Evolutionary conservation across 2,888 invertebrate species (phyloP).

Genomic region (Ptychoptera contaminata): DNA sequence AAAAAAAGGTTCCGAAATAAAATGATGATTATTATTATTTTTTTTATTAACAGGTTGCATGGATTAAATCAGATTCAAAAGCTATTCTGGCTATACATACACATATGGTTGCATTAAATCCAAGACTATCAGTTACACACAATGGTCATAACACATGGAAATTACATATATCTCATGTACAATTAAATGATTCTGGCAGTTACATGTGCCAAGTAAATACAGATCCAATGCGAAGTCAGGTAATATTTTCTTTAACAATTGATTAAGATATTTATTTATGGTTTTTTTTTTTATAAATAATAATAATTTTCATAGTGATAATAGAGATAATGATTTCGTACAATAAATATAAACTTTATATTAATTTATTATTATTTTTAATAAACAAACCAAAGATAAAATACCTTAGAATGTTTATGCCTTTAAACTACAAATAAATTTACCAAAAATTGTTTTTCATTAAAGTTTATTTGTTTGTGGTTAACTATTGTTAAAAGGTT

Average conservation of each 20-base stretch:
- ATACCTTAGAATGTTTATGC: no score
- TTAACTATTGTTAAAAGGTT: no score
- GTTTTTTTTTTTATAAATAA: not conserved
- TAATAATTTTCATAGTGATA: not conserved
- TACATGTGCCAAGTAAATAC: slow-evolving; percentile 94
- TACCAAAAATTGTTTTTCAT: no score
- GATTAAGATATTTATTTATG: not conserved
- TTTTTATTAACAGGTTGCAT: slow-evolving; percentile 54
- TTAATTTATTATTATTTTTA: no score
- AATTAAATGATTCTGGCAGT: slow-evolving; percentile 79
- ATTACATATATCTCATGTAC: slow-evolving; percentile 76
- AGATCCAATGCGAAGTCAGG: slow-evolving; percentile 79
- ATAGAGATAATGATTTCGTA: not conserved
- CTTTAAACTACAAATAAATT: no score
- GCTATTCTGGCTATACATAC: slow-evolving; percentile 80
- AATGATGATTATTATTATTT: no score
- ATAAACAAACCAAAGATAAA: no score
- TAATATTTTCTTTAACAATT: slow-evolving; percentile 23
- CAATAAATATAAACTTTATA: not conserved
- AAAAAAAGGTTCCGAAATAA: no score
- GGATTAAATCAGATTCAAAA: slow-evolving; percentile 84
- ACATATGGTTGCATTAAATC: slow-evolving; percentile 78
- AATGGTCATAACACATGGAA: slow-evolving; percentile 91
- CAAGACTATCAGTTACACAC: slow-evolving; percentile 72
- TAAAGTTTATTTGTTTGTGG: no score